Conservation (phyloP, 1,140 invertebrate species). For the Caerostris extrusa region DNA sequence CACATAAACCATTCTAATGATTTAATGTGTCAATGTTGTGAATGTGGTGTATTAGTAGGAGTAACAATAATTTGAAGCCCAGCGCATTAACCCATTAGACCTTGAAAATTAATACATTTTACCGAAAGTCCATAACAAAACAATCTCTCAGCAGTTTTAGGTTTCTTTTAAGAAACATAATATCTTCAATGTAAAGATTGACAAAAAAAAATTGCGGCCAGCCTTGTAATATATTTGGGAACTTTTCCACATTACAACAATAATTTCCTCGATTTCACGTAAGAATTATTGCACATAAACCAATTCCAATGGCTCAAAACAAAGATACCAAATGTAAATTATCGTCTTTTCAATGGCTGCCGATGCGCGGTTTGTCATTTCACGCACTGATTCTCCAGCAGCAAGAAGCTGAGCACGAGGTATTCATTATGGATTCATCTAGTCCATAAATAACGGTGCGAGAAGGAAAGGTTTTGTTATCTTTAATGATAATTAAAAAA, state of each 20-base stretch:
- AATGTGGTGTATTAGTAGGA: too few relatives aligned
- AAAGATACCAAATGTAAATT: background rate
- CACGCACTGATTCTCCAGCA: background rate
- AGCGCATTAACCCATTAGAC: too few relatives aligned
- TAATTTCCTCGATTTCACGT: background rate
- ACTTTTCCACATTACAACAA: background rate
- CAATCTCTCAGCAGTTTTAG: too few relatives aligned
- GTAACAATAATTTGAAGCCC: too few relatives aligned
- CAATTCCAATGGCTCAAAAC: background rate
- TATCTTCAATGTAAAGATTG: too few relatives aligned
- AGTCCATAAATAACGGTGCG: constrained; percentile 58
- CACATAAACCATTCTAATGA: too few relatives aligned
- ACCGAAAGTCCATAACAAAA: too few relatives aligned
- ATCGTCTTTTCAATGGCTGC: background rate
- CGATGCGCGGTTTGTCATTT: background rate
- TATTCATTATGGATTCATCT: constrained; percentile 59
- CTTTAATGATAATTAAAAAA: constrained; percentile 75
- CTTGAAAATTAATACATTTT: too few relatives aligned
- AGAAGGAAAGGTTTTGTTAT: constrained; percentile 59
- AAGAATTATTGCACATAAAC: background rate
- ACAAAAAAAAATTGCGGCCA: too few relatives aligned
- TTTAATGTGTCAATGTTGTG: too few relatives aligned
- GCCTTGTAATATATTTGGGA: too few relatives aligned
- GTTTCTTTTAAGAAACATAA: too few relatives aligned
- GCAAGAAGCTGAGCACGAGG: background rate